A percentile compares a stretch with the other conserved stretches of the same genome.
Evolutionary conservation across 2,888 invertebrate genomes (phyloP).

Genomic region (Cheilosia variabilis): DNA sequence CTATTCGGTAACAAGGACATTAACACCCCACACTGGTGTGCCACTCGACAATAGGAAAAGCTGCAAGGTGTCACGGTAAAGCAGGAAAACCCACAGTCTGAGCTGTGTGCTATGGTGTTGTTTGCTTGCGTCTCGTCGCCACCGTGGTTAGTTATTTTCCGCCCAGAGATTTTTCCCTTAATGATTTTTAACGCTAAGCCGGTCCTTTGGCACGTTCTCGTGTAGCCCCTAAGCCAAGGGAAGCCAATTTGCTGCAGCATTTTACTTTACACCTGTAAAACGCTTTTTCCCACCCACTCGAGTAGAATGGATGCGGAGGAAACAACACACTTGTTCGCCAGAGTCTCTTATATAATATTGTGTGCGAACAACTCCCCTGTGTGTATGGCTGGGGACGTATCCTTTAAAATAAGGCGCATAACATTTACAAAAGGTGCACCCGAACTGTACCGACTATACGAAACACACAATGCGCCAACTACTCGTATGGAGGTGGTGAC

Average conservation of each 20-base stretch:
- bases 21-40: conserved; percentile 52
- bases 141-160: conserved; percentile 58
- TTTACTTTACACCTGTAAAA: conserved; percentile 74
- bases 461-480: background rate
- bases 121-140: conserved; percentile 39
- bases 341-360: conserved; percentile 15
- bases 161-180: conserved; percentile 68
- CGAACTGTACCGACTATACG: conserved; percentile 4
- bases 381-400: conserved; percentile 30
- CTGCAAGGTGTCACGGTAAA: conserved; percentile 1
- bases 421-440: conserved; percentile 42
- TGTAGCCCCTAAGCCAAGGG: conserved; percentile 53
- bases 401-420: conserved; percentile 54
- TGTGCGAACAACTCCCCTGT: background rate
- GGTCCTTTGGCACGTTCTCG: conserved; percentile 73
- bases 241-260: conserved; percentile 72
- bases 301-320: conserved; percentile 19
- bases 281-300: conserved; percentile 27
- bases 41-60: conserved; percentile 42
- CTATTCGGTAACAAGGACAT: conserved; percentile 66
- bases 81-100: conserved; percentile 2
- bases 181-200: conserved; percentile 71
- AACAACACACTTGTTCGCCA: conserved; percentile 32
- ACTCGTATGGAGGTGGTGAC: background rate
- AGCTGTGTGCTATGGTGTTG: conserved; percentile 48